Conservation (phyloP, 1,140 invertebrate genomes). For the Chionoecetes opilio region DNA sequence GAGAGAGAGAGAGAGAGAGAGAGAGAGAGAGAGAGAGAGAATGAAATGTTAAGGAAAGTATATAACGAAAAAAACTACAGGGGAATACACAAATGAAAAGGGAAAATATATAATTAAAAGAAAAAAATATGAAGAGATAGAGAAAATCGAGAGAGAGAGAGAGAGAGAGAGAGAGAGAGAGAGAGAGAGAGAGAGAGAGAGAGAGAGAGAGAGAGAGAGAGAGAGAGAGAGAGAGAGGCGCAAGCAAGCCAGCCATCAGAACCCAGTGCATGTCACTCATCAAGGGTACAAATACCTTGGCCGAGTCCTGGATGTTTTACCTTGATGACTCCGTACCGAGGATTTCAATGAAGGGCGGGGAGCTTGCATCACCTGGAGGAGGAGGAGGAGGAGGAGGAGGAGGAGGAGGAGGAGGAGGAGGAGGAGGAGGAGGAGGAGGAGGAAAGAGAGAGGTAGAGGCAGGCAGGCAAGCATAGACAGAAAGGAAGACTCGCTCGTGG, state of each 20-base stretch:
- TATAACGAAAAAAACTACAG: too few species aligned
- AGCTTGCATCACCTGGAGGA: background rate
- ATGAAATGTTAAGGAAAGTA: too few species aligned
- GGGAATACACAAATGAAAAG: too few species aligned
- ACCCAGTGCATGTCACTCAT: background rate
- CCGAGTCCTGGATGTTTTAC: background rate
- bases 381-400: background rate
- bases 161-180: constrained; percentile 6
- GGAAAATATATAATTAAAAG: too few species aligned
- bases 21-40: too few species aligned
- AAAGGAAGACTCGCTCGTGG: too few species aligned
- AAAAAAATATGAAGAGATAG: background rate
- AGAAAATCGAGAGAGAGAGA: background rate
- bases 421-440: background rate
- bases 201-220: too few species aligned
- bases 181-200: too few species aligned
- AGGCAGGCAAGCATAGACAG: background rate
- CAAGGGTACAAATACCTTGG: background rate
- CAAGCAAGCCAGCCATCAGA: too few species aligned
- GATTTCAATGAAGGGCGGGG: constrained; percentile 25
- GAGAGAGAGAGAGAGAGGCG: too few species aligned
- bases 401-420: constrained; percentile 22
- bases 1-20: too few species aligned
- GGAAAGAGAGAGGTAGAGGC: background rate
- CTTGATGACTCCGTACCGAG: background rate